Base-by-base conservation (phyloP, 2,888 invertebrate genomes). In the Oscheius onirici region DNA sequence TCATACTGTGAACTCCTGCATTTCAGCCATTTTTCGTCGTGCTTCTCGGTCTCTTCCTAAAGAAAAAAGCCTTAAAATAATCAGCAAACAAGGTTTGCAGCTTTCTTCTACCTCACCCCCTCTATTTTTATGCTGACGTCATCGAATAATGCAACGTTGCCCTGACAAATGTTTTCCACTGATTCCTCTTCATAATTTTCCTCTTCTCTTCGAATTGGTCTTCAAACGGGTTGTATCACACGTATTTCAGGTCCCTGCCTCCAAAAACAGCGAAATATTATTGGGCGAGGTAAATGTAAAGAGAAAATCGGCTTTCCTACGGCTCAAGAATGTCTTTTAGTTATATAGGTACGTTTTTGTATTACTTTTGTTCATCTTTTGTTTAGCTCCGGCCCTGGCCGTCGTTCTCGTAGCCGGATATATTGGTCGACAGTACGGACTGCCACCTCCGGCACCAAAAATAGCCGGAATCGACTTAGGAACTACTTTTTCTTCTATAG, bases 381-480 rank as follows among this genome's bases (percentile, higher is more conserved):
- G 66, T 79, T 26, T 70, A 82, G 89, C 89, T 22, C 81, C 86
- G 2, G 88, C 88, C 20, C 79, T 89, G 10, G 73, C 89, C 24
- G 87, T 87, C 22, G 66, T 89, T 2, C 77, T 90, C n/a, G 73
- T 89, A 69, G 89, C 89, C 51, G 90, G 90, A 10, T 90, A 89
- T 81, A 82, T 89, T 65, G 89, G 88, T 15, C 90, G 90, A 77
- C 86, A 86, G 58, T 89, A 88, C 75, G 85, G 84, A 2, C 84
- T 90, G 24, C 90, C 90, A 17, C 89, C 90, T 6, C 90, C 90
- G 13, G 88, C 88, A 63, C 90, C 90, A 10, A 89, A 89, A 81
- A 88, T 90, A 65, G 88, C 89, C 43, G 90, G 90, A 49, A 89
- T 90, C 71, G 90, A 90, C 83, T 78, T 90, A 69, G 90, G 90